A percentile compares a stretch with the other conserved stretches of the same genome.
phyloP scores from a whole-genome alignment of 2,888 invertebrate species.

The Parascotia fuliginaria region DNA sequence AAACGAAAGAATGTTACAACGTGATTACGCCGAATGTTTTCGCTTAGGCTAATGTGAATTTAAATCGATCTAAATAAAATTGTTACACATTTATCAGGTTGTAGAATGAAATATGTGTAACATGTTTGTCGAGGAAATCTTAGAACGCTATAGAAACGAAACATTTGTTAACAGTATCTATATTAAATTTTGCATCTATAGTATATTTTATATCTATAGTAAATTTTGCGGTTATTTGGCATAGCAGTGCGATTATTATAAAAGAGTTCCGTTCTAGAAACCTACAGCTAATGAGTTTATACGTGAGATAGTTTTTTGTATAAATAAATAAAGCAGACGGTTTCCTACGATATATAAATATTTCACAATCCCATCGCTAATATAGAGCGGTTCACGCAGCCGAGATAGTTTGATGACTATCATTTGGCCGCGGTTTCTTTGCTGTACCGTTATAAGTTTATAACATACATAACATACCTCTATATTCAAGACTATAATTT shows the following conservation, averaged over 20 bases:
- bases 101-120: neutral
- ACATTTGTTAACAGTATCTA: neutral
- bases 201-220: too few species aligned
- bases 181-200: too few species aligned
- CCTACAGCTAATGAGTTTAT: constrained; percentile 7
- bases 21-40: constrained; percentile 13
- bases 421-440: constrained; percentile 2
- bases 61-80: neutral
- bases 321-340: constrained; percentile 12
- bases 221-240: neutral
- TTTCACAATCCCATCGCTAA: constrained; percentile 12
- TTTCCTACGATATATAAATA: constrained; percentile 10
- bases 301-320: constrained; percentile 1
- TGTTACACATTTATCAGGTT: neutral
- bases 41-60: constrained; percentile 1
- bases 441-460: neutral
- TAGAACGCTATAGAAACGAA: neutral
- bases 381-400: constrained; percentile 4
- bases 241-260: neutral
- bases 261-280: constrained; percentile 12
- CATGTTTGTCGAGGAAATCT: neutral
- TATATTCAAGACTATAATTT: constrained; percentile 2
- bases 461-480: neutral
- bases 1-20: constrained; percentile 17
- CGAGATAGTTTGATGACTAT: constrained; percentile 8